These are phyloP conservation scores for Indicator maculatus DNA, from an alignment of 2,113 vertebrate genomes.

Conservation along the genomic window DNA sequence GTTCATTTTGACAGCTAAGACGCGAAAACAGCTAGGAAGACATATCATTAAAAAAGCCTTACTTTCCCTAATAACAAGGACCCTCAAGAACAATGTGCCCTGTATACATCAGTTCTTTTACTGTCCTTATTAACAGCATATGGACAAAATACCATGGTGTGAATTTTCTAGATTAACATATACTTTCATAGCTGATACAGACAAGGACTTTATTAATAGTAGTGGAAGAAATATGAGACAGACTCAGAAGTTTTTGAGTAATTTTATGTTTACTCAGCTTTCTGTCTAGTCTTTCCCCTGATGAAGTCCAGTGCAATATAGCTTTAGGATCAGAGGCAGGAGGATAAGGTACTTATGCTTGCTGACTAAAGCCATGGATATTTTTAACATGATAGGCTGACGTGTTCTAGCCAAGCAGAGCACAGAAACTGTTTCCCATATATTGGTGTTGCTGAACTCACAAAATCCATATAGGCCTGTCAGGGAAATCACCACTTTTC, in stretches of 20 bases:
- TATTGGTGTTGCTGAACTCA: neutral
- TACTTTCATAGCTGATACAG: neutral
- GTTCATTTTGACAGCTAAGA: slow-evolving; percentile 46
- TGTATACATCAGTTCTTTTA: neutral
- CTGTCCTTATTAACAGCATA: neutral
- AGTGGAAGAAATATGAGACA: neutral
- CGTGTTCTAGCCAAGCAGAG: neutral
- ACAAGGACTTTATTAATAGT: neutral
- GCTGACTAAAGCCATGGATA: neutral
- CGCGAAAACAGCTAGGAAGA: slow-evolving; percentile 2
- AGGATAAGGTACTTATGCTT: neutral
- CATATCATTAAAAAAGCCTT: neutral
- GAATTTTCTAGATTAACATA: neutral
- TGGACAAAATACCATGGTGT: neutral
- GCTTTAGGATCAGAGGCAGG: neutral
- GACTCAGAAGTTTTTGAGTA: neutral
- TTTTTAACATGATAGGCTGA: neutral
- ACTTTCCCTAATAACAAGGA: neutral
- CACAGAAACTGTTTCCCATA: neutral
- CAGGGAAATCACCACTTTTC: slow-evolving; percentile 13
- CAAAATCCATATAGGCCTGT: neutral
- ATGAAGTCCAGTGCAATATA: neutral
- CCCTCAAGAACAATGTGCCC: neutral
- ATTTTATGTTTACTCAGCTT: neutral
- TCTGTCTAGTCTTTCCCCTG: neutral